Evolutionary conservation across 2,888 invertebrate genomes (phyloP), one percentile per base, ranked within the genome.

Genomic region (Tortrix viridana): DNA sequence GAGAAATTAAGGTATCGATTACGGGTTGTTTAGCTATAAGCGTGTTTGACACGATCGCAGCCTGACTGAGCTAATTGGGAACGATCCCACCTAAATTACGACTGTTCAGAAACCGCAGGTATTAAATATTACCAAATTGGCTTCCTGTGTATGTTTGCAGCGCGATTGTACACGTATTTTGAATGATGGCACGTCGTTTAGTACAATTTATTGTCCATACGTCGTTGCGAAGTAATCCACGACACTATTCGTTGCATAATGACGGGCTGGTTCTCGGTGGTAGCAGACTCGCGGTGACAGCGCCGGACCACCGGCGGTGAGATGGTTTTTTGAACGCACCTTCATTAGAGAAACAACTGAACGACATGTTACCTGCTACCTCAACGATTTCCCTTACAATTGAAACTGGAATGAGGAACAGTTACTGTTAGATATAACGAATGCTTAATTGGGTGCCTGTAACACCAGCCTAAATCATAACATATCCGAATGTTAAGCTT

Each of bases 241-340:
- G 67, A 73, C 77, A 74, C 74, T 73, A 75, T 66, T 65, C 56
- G 69, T 76, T 77, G 76, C 77, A 75, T 81, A 75, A 74, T 73
- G 71, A 72, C 69, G 74, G 69, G 69, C 71, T 72, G 75, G 16
- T n/a, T 76, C 73, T 67, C 66, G 68, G 66, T 63, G 57, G 67
- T 55, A 66, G 66, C 67, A 66, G 61, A 47, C 37, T 20, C 23
- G 37, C 59, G 71, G 74, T 80, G 84, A 83, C 84, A 82, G 79
- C 73, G 68, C 57, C 73, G 70, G 89, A 88, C 89, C 89, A 89
- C 91, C 89, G 82, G 84, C 77, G 82, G 75, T 72, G 88, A 72
- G 71, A 67, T 67, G 63, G 81, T 89, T 90, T 91, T 89, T 89
- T 88, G 82, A 84, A 79, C 74, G 77, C 73, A 76, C 79, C 82